Evolutionary conservation across 2,113 vertebrate species (phyloP), one percentile per base, ranked within the genome.

Genomic region (Rhineura floridana): DNA sequence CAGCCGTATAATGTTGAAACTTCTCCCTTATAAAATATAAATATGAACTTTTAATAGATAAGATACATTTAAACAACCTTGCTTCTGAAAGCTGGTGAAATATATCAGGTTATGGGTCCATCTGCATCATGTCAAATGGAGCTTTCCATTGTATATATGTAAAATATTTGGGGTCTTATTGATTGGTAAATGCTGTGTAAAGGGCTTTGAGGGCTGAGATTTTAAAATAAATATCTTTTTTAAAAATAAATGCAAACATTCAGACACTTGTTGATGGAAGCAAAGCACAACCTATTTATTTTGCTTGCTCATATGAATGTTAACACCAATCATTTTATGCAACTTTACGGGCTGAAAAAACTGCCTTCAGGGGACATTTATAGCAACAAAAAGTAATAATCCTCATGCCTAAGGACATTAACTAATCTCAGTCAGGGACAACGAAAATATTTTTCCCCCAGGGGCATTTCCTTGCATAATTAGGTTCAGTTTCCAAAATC

Each of bases 61-160:
- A 88, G 48, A 84, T 90, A 88, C 91, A 94, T 91, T 91, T 90
- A 93, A 94, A 86, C 92, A 93, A 90, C 62, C 83, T 91, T 92
- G 65, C 87, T 93, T 88, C 65, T 91, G 92, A 91, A 95, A 94
- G 67, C 55, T 91, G 83, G 85, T 94, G 91, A 92, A 78, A 95
- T 91, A 87, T 48, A 91, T 89, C 70, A 87, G 87, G 30, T 92
- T 75, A 73, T 87, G 81, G 59, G 30, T 67, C 48, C 46, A 88
- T 91, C 44, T 0, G 0, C 81, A 91, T 78, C 67, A 80, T 90
- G 67, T 87, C 87, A 81, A 90, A 94, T 91, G 73, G 19, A 91
- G 25, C 8, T 77, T 94, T 93, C 46, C 25, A 33, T 0, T 30
- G 42, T 90, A 69, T 83, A 84, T 67, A 81, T 59, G 55, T 52